phyloP scores from a whole-genome alignment of 2,888 invertebrate species.

The Rhynchonema sp. region DNA sequence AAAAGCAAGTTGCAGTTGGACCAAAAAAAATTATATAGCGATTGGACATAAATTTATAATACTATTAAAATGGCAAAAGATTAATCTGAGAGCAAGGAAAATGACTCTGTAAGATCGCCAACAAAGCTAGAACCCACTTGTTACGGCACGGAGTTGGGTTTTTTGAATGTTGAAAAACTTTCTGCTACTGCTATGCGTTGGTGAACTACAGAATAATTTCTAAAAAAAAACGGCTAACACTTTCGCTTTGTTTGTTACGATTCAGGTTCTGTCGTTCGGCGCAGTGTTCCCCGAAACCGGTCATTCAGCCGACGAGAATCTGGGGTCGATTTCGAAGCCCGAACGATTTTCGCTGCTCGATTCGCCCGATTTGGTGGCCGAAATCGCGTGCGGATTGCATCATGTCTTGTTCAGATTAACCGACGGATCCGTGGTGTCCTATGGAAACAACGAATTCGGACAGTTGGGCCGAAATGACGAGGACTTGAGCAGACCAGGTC shows the following conservation, averaged over 20 bases:
- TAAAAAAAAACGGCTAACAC: background rate
- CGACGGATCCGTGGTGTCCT: slow-evolving; percentile 50
- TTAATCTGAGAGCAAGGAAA: background rate
- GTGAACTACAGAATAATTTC: too few relatives aligned
- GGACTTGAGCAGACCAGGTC: background rate
- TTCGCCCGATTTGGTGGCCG: background rate
- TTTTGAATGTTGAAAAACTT: too few relatives aligned
- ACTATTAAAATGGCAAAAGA: background rate
- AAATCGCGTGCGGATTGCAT: slow-evolving; percentile 47
- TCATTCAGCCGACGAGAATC: too few relatives aligned
- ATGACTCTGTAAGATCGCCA: background rate
- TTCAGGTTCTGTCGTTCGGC: background rate
- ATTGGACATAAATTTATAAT: too few relatives aligned
- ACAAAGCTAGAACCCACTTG: background rate
- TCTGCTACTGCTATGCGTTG: too few relatives aligned
- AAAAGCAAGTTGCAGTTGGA: too few relatives aligned
- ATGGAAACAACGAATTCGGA: slow-evolving; percentile 76
- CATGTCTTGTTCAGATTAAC: slow-evolving; percentile 58
- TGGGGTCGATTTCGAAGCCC: too few relatives aligned
- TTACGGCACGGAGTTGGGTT: background rate
- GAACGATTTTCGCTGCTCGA: background rate
- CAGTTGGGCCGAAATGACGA: slow-evolving; percentile 45
- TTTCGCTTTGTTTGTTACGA: background rate
- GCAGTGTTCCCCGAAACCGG: background rate
- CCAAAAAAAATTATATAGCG: too few relatives aligned